phyloP scores from a whole-genome alignment of 2,888 invertebrate genomes.

The Pyrrhia umbra region DNA sequence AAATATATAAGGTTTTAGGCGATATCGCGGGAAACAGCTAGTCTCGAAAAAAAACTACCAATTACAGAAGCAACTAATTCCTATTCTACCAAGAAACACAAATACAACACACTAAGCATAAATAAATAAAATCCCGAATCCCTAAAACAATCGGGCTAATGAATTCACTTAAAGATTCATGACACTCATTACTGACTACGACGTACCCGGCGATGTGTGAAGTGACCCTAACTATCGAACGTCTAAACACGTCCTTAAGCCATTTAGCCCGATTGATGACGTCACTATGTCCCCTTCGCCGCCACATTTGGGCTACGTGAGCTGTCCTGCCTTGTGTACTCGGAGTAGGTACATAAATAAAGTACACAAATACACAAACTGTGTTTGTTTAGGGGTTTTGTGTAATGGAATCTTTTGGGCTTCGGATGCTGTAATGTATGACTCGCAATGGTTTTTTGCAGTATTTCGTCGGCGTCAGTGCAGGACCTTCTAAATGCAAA shows the following conservation, averaged over 20 bases:
- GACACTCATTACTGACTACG: conserved; percentile 39
- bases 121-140: conserved; percentile 41
- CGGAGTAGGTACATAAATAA: conserved; percentile 53
- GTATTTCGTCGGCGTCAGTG: too few relatives aligned
- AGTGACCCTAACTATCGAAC: conserved; percentile 64
- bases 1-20: too few relatives aligned
- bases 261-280: conserved; percentile 81
- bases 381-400: conserved; percentile 8
- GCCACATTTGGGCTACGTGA: conserved; percentile 72
- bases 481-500: too few relatives aligned
- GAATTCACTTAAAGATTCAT: conserved; percentile 55
- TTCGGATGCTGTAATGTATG: not conserved
- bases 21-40: too few relatives aligned
- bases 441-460: too few relatives aligned
- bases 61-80: not conserved
- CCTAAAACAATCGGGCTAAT: conserved; percentile 27
- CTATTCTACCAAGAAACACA: not conserved
- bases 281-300: conserved; percentile 75
- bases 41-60: not conserved
- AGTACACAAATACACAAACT: conserved; percentile 34
- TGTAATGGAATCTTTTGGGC: conserved; percentile 9
- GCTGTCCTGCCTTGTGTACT: conserved; percentile 44
- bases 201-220: conserved; percentile 44
- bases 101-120: conserved; percentile 7
- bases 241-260: conserved; percentile 70